Base-by-base conservation (phyloP, 2,113 vertebrate species). In the Gopherus flavomarginatus region DNA sequence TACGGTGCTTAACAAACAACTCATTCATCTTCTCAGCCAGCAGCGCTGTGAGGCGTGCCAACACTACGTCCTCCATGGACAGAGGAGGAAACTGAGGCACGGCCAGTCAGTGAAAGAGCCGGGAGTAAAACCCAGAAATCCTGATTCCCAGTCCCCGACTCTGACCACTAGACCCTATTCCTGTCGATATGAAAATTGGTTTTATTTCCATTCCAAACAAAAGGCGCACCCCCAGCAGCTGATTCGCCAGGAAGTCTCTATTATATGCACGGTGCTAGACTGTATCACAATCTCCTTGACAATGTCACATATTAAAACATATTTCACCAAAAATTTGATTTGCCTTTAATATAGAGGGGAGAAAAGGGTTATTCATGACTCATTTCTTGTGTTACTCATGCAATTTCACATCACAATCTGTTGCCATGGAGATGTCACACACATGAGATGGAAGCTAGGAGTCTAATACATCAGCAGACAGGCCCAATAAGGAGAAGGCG, bases 391-490 rank as follows among this genome's bases (percentile, higher is more conserved):
- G 80, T 35, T 8, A 53, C 47, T 80, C 14, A 1, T n/a, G 86
- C 82, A 79, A 35, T 75, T 75, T 86, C 42, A 14, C 90, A 94
- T 79, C 93, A 38, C 0, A 5, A 52, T 85, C 83, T 90, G 94
- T 93, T 90, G 38, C 94, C 95, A 90, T 52, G 85, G 94, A 86
- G 91, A 90, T 94, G 95, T 62, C 94, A 96, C 95, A 95, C 1
- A 26, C 26, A 3, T 4, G 17, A 92, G 87, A 88, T 90, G 92
- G 87, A 80, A 88, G 83, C 78, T n/a, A 85, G 94, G 62, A 84
- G 85, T 86, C 19, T 2, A 88, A 96, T 94, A 62, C 90, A 93
- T 80, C 2, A 2, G 78, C 69, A 69, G 86, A 26, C 78, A 38
- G 44, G 83, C 38, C 26, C 85, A 24, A 42, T 84, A 59, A 89